Base-by-base conservation (phyloP, 2,797 vertebrate genomes). In the Anas flavirostris region DNA sequence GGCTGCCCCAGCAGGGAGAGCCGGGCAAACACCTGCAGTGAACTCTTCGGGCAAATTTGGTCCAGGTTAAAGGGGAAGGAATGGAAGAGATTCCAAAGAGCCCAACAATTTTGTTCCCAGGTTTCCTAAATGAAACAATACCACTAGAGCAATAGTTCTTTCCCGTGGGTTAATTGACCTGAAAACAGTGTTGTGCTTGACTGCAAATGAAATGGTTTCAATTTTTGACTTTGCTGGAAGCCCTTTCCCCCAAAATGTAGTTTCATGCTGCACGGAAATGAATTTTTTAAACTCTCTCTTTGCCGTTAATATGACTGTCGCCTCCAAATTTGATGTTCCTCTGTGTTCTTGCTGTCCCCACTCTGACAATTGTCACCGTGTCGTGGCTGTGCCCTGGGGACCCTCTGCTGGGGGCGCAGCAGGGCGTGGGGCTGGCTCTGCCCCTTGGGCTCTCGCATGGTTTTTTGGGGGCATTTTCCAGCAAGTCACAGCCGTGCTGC, bases 201-300 rank as follows among this genome's bases (percentile, higher is more conserved):
- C 70, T 96, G 91, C 22, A 35, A 28, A 4, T 44, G 41, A 81
- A 66, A 48, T 43, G 28, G 28, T 77, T 90, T 88, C 77, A 59
- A 21, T 74, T 86, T 84, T 46, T 91, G 18, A 58, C 55, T 94
- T 87, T 53, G 74, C 86, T 94, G 90, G 53, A 67, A 91, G 70
- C 28, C 8, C 41, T 56, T 86, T 73, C 2, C 58, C 59, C 52
- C 26, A 29, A 43, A 86, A 88, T 28, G 58, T 87, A 75, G 82
- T 89, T 91, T 70, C 53, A 63, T 0, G 0, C 56, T 87, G 82
- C 52, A 70, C 79, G 91, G 76, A 91, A 88, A 91, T 91, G 62
- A 53, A 1, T 55, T 73, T 86, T 91, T 56, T 31, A n/a, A 81
- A 37, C 21, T 26, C 48, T 72, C 55, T 86, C 21, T 53, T 58